A percentile compares a stretch with the other conserved stretches of the same genome.
These are phyloP conservation scores for Piaya cayana DNA, from an alignment of 2,113 vertebrate genomes.

Conservation along the genomic window DNA sequence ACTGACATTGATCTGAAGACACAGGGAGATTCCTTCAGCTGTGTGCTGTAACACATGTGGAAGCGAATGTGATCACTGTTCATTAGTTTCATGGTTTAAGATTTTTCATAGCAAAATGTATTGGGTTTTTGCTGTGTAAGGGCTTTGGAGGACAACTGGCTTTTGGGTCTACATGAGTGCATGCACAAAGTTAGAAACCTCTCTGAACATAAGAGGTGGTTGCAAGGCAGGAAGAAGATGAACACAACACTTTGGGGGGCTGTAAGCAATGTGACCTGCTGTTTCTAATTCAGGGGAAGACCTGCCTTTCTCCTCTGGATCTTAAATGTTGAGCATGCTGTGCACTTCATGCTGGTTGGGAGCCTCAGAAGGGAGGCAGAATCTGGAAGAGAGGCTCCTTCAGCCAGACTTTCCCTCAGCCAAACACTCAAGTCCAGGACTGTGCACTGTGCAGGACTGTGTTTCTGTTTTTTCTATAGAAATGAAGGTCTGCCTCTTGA, in stretches of 20 bases:
- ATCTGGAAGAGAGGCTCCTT: background rate
- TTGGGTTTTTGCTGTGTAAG: background rate
- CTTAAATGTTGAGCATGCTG: background rate
- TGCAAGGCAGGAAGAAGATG: background rate
- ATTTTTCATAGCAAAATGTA: background rate
- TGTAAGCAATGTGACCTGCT: background rate
- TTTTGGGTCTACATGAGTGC: background rate
- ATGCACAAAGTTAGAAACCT: background rate
- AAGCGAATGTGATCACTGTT: background rate
- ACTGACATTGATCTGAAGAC: background rate
- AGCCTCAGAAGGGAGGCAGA: background rate
- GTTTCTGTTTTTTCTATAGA: background rate
- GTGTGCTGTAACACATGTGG: background rate
- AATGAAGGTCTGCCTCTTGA: background rate
- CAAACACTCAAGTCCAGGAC: background rate
- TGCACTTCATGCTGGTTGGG: background rate
- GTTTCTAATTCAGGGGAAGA: background rate
- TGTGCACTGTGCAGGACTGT: too few relatives aligned
- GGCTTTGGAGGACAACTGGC: background rate
- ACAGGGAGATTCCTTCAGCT: background rate
- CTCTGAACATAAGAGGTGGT: background rate
- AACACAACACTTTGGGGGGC: background rate
- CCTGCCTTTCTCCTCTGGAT: background rate
- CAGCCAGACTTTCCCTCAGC: fast-evolving
- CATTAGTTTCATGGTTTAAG: background rate